Evolutionary conservation across 1,140 invertebrate species (phyloP).

Genomic region (Hypsibius dujardini): DNA sequence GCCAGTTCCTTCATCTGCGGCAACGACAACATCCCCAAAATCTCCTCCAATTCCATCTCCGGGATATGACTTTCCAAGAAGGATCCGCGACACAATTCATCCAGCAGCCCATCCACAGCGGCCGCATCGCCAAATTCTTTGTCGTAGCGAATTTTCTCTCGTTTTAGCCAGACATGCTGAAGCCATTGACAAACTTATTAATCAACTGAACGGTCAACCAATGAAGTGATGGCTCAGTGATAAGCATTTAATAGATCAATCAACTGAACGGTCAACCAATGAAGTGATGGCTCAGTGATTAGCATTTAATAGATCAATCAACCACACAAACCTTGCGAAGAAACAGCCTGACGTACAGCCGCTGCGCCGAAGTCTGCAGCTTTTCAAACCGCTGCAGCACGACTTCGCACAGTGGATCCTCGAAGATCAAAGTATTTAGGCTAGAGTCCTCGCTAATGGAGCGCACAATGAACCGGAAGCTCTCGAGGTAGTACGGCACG

Average conservation of each 20-base stretch:
- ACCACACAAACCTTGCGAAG: neutral
- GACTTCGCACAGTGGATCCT: neutral
- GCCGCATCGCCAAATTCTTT: neutral
- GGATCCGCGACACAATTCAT: neutral
- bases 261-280: too few relatives aligned
- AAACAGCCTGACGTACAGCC: neutral
- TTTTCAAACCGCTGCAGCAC: neutral
- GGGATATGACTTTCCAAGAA: neutral
- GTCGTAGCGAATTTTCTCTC: neutral
- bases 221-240: too few relatives aligned
- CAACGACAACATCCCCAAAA: neutral
- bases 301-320: too few relatives aligned
- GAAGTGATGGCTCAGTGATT: too few relatives aligned
- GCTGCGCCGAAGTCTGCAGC: neutral
- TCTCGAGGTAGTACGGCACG: neutral
- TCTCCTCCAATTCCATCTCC: neutral
- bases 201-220: too few relatives aligned
- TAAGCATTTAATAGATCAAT: too few relatives aligned
- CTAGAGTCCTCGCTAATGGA: too few relatives aligned
- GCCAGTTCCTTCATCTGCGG: slow-evolving; percentile 7
- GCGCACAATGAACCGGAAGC: neutral
- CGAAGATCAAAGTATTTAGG: too few relatives aligned
- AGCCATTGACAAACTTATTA: too few relatives aligned
- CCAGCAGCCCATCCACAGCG: neutral
- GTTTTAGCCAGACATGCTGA: neutral